Conservation (phyloP, 2,797 vertebrate species). For the Sylvilagus floridanus region DNA sequence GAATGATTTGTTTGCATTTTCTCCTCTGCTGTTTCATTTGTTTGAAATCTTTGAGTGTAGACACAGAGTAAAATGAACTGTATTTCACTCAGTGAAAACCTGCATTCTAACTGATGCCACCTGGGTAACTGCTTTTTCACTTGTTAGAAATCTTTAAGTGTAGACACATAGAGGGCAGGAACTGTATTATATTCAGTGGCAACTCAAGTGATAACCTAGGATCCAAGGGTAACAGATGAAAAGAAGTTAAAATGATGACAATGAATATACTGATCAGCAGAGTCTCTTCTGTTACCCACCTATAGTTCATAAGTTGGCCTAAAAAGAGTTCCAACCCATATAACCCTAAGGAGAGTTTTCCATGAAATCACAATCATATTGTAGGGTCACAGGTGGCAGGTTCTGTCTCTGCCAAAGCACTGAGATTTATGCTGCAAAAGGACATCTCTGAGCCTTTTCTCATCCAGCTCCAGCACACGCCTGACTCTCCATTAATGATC, state of each 20-base stretch:
- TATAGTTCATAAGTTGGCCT: neutral
- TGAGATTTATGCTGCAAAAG: slow-evolving; percentile 33
- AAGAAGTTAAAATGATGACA: neutral
- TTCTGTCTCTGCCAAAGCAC: neutral
- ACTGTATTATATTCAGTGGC: neutral
- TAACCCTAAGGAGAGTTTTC: neutral
- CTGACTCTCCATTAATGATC: slow-evolving; percentile 37
- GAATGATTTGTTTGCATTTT: slow-evolving; percentile 11
- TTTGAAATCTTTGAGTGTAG: neutral
- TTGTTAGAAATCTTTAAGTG: neutral
- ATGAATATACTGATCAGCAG: neutral
- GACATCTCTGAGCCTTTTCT: slow-evolving; percentile 33
- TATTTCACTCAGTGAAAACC: neutral
- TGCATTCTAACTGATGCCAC: neutral
- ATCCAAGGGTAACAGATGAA: neutral
- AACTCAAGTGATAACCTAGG: slow-evolving; percentile 16
- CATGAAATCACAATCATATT: neutral
- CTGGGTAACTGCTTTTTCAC: neutral
- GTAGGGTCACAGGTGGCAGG: neutral
- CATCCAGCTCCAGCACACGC: neutral
- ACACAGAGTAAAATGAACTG: neutral
- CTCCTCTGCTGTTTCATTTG: neutral
- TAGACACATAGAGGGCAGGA: neutral
- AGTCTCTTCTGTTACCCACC: neutral
- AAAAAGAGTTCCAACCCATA: neutral